These are phyloP conservation scores for Autographa pulchrina DNA, from an alignment of 2,888 invertebrate species.

Conservation along the genomic window DNA sequence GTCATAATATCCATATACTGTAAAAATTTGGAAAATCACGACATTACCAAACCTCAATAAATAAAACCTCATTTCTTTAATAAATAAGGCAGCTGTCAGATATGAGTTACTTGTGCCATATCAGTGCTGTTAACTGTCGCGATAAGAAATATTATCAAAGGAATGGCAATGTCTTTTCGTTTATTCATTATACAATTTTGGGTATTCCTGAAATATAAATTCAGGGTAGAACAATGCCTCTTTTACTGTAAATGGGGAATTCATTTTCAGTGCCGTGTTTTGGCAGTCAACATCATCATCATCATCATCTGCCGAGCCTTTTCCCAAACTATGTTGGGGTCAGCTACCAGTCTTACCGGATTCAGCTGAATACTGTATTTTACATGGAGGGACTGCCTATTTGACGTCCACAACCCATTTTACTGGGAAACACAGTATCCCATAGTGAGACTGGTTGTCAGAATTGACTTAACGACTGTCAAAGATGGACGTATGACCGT, in stretches of 20 bases:
- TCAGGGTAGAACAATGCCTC: not conserved
- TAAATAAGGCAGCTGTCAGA: not conserved
- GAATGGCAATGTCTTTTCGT: not conserved
- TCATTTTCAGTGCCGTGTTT: too few relatives aligned
- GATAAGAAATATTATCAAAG: conserved; percentile 4
- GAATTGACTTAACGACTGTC: too few relatives aligned
- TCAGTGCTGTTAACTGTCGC: not conserved
- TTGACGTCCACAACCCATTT: too few relatives aligned
- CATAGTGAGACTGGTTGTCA: too few relatives aligned
- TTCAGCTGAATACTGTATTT: too few relatives aligned
- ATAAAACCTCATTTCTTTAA: not conserved
- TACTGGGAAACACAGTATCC: too few relatives aligned
- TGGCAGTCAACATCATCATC: too few relatives aligned
- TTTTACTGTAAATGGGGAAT: not conserved
- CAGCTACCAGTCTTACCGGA: too few relatives aligned
- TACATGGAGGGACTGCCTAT: too few relatives aligned
- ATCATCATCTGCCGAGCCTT: too few relatives aligned
- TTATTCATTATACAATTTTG: not conserved
- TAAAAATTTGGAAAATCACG: not conserved
- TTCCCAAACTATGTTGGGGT: too few relatives aligned
- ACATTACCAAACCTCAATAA: not conserved
- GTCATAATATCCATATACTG: not conserved
- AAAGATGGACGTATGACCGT: too few relatives aligned
- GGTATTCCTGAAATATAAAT: not conserved
- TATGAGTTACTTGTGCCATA: conserved; percentile 1